Conservation (phyloP, 2,113 vertebrate species). For the Megalops atlanticus region DNA sequence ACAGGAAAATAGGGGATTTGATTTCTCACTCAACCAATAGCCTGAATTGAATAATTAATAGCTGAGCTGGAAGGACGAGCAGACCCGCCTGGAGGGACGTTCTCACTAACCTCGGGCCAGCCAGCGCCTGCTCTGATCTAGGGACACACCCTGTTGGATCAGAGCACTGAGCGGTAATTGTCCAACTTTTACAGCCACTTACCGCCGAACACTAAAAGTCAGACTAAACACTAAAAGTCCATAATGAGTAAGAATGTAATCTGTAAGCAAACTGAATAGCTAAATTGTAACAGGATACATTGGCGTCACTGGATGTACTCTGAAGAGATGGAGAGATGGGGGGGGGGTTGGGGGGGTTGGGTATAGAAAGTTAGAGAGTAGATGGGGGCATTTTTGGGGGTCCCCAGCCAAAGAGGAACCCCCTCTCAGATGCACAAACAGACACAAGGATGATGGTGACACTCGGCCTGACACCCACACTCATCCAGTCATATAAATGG, state of each 20-base stretch:
- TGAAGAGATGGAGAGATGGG: background rate
- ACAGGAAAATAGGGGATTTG: background rate
- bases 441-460: background rate
- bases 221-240: too few relatives aligned
- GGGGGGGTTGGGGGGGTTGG: background rate
- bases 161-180: background rate
- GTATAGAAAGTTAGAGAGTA: background rate
- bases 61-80: background rate
- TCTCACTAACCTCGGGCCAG: background rate
- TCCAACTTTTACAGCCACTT: too few relatives aligned
- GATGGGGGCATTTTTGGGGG: background rate
- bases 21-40: background rate
- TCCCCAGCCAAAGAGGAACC: background rate
- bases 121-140: background rate
- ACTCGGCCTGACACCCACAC: too few relatives aligned
- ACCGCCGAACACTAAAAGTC: too few relatives aligned
- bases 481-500: background rate
- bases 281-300: background rate
- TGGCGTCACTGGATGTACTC: background rate
- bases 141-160: background rate
- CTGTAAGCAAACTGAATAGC: background rate
- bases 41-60: slow-evolving; percentile 27
- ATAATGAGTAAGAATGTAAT: too few relatives aligned
- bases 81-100: background rate
- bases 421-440: background rate